Conservation (phyloP, 2,888 invertebrate species). For the Synergus gifuensis region DNA sequence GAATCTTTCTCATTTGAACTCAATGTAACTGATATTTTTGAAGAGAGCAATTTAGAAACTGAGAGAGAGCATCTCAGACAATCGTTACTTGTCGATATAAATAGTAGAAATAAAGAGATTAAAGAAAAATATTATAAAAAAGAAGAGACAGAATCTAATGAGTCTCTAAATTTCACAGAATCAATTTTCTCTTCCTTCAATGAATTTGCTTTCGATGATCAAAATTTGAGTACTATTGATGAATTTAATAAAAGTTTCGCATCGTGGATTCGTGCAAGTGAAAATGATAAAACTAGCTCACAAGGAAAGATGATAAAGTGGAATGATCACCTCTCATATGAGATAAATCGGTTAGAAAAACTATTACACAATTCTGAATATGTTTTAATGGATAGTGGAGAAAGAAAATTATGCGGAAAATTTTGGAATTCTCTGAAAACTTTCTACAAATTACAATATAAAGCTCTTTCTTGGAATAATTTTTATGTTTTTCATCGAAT, state of each 20-base stretch:
- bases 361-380: conserved; percentile 47
- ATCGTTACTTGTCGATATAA: conserved; percentile 53
- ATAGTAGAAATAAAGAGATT: background rate
- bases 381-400: conserved; percentile 46
- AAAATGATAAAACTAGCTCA: conserved; percentile 48
- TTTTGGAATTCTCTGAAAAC: conserved; percentile 59
- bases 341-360: conserved; percentile 63
- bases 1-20: conserved; percentile 57
- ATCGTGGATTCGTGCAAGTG: background rate
- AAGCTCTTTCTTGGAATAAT: conserved; percentile 67
- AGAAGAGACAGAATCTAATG: background rate
- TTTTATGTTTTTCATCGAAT: conserved; percentile 66
- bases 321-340: conserved; percentile 66
- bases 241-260: background rate
- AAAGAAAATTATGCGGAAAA: conserved; percentile 54
- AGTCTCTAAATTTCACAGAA: background rate
- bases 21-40: conserved; percentile 56
- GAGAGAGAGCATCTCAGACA: conserved; percentile 55
- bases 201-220: background rate
- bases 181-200: background rate
- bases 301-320: conserved; percentile 60
- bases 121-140: background rate
- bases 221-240: conserved; percentile 33
- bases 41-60: conserved; percentile 49
- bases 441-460: conserved; percentile 67